These are phyloP conservation scores for Parapristionchus giblindavisi DNA, from an alignment of 2,888 invertebrate genomes.

Conservation along the genomic window DNA sequence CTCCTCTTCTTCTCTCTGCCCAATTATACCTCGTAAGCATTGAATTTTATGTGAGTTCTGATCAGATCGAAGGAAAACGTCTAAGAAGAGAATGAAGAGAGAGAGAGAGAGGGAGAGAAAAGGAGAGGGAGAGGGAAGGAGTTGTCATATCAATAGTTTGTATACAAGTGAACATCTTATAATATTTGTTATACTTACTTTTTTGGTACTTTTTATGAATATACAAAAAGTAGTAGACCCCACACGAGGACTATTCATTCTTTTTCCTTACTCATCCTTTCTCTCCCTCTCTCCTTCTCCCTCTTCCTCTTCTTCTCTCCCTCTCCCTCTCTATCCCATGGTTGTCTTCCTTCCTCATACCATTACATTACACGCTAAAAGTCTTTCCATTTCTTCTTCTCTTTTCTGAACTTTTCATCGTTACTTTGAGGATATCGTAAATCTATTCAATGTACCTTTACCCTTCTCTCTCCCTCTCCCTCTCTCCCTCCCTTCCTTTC, in stretches of 20 bases:
- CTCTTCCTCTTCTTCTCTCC: too few relatives aligned
- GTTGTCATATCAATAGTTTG: neutral
- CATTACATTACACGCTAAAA: slow-evolving; percentile 19
- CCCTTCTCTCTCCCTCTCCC: neutral
- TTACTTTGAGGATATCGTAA: too few relatives aligned
- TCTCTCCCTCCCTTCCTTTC: neutral
- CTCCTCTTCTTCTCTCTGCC: slow-evolving; percentile 20
- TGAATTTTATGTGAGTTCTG: slow-evolving; percentile 30
- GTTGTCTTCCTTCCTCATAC: neutral
- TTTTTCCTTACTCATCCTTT: too few relatives aligned
- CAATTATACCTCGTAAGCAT: slow-evolving; percentile 33
- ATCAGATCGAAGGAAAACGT: slow-evolving; percentile 28
- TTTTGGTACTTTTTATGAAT: neutral
- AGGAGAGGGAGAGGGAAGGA: neutral
- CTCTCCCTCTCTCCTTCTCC: too few relatives aligned
- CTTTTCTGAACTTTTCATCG: too few relatives aligned
- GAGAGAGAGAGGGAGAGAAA: neutral
- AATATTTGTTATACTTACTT: neutral
- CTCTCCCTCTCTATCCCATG: too few relatives aligned
- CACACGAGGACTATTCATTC: too few relatives aligned
- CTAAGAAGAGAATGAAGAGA: slow-evolving; percentile 8
- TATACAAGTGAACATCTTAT: neutral
- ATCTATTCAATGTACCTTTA: too few relatives aligned
- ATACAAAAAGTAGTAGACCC: too few relatives aligned
- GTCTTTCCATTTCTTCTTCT: too few relatives aligned